Percentiles rank a stretch among this genome's conserved stretches.
phyloP scores from a whole-genome alignment of 1,140 invertebrate species.

The Sitobion miscanthi region DNA sequence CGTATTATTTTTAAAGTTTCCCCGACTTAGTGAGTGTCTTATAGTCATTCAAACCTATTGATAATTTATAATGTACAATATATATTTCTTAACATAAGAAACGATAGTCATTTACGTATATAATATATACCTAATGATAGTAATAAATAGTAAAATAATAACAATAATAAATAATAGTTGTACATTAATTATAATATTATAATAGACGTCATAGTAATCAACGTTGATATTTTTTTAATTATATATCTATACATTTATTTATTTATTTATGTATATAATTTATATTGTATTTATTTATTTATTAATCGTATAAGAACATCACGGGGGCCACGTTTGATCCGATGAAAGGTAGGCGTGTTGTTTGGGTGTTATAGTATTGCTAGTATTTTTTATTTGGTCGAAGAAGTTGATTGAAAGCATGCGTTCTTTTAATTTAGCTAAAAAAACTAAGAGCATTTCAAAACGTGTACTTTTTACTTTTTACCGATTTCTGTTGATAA shows the following conservation, averaged over 20 bases:
- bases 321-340: not conserved
- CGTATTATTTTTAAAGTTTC: not conserved
- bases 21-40: not conserved
- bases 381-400: not conserved
- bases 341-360: not conserved
- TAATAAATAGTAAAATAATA: not conserved
- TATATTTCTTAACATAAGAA: not conserved
- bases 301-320: not conserved
- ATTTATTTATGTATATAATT: not conserved
- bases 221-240: not conserved
- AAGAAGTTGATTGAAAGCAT: not conserved
- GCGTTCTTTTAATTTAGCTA: not conserved
- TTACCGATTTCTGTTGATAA: not conserved
- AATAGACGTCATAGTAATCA: not conserved
- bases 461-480: not conserved
- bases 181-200: not conserved
- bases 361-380: not conserved
- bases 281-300: too few species aligned
- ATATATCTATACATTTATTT: not conserved
- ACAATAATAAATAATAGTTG: not conserved
- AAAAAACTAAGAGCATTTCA: not conserved
- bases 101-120: not conserved
- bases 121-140: not conserved
- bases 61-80: not conserved
- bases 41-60: not conserved